phyloP scores from a whole-genome alignment of 2,113 vertebrate species.

The Trichechus manatus region DNA sequence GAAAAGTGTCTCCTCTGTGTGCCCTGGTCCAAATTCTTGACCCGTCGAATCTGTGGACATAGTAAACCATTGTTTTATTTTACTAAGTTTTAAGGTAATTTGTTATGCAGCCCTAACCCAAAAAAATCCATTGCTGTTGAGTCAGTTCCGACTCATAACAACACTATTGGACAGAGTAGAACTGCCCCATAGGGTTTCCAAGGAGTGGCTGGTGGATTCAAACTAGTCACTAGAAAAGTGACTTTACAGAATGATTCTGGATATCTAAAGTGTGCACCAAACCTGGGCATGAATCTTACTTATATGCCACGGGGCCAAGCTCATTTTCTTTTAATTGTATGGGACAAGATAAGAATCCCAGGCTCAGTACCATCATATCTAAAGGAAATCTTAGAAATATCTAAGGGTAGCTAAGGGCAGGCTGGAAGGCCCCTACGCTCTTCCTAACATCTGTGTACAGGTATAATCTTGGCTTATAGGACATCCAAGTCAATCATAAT shows the following conservation, averaged over 20 bases:
- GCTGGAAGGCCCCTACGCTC: too few species aligned
- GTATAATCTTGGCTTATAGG: background rate
- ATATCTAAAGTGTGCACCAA: background rate
- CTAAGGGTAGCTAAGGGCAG: background rate
- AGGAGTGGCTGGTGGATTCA: too few species aligned
- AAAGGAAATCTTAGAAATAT: background rate
- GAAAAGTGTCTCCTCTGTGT: background rate
- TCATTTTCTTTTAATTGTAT: background rate
- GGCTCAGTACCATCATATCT: background rate
- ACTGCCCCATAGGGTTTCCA: too few species aligned
- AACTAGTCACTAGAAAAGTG: background rate
- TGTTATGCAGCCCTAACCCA: background rate
- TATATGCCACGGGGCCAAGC: background rate
- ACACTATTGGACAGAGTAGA: too few species aligned
- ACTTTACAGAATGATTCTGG: background rate
- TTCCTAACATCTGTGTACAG: background rate
- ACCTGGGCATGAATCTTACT: background rate
- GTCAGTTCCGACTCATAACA: too few species aligned
- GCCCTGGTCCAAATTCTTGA: background rate
- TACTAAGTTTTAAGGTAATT: background rate
- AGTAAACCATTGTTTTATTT: background rate
- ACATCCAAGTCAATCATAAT: background rate
- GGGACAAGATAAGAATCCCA: background rate
- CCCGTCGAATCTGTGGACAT: background rate
- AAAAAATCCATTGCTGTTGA: too few species aligned